Evolutionary conservation across 2,888 invertebrate genomes (phyloP), one percentile per base, ranked within the genome.

Genomic region (Himalopsyche tibetana): DNA sequence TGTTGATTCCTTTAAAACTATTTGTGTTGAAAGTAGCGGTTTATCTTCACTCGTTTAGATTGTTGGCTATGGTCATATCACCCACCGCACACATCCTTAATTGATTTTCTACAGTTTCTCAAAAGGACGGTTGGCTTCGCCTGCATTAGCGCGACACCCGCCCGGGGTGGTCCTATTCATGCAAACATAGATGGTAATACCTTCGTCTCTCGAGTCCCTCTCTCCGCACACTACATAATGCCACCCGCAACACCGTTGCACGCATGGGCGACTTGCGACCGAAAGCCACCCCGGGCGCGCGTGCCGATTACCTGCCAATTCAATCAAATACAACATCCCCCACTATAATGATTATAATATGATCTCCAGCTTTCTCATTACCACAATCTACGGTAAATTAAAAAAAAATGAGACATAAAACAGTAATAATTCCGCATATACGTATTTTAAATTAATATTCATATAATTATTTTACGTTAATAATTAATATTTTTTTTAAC

Each of bases 91-190:
- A 36, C 38, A 28, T 28, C 38, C 11, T 3, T 74, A 74, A 74
- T 38, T 74, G 74, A 74, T 74, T 74, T 36, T 74, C 74, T 36
- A 36, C 74, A 74, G 74, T 36, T 9, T 36, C 36, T n/a, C 19
- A 19, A 63, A 56, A 17, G 56, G 15, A 45, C 51, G 51, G 51
- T 51, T 84, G 40, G 79, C 38, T 55, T 69, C 80, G 15, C 82
- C 51, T 28, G 56, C 19, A 83, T 55, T 80, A 69, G 81, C 84
- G 87, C 84, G 87, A 87, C 87, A 87, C 85, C 84, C 87, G 84
- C 86, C 81, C 87, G 86, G 87, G 87, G 87, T 87, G 87, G 87
- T 87, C 87, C 83, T 80, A 86, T 83, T 83, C 86, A 81, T 86
- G 86, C 86, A 86, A 83, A 86, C 86, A 83, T 80, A 84, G 42